Evolutionary conservation across 2,888 invertebrate genomes (phyloP).

Genomic region (Scaeva pyrastri): DNA sequence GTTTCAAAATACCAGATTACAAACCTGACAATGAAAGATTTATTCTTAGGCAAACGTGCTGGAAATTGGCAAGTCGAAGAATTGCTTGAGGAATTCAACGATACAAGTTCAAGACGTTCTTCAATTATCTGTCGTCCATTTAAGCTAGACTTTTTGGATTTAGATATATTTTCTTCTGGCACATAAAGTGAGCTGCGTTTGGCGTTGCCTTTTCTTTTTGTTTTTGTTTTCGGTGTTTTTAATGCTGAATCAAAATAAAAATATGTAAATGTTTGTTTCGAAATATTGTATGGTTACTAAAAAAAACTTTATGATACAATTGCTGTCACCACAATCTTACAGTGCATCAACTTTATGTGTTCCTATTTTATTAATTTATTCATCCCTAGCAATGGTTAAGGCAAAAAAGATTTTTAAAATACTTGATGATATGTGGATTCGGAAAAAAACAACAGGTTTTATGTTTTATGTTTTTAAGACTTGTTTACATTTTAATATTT

Average conservation of each 20-base stretch:
- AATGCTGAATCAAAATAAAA: constrained; percentile 39
- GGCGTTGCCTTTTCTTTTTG: constrained; percentile 34
- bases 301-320: neutral
- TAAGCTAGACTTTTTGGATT: constrained; percentile 48
- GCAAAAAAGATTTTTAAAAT: no score
- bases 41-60: constrained; percentile 75
- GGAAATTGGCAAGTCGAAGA: constrained; percentile 42
- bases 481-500: no score
- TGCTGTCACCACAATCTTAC: neutral
- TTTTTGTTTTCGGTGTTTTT: constrained; percentile 19
- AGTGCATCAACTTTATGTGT: neutral
- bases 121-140: constrained; percentile 46
- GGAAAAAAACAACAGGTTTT: no score
- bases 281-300: constrained; percentile 30
- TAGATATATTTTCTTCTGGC: constrained; percentile 58
- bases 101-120: constrained; percentile 61
- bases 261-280: constrained; percentile 60
- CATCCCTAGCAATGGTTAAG: no score
- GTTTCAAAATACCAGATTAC: constrained; percentile 72
- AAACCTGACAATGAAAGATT: constrained; percentile 80
- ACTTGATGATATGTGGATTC: no score
- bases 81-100: constrained; percentile 48
- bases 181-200: constrained; percentile 4
- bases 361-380: no score
- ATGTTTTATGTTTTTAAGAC: no score